Base-by-base conservation (phyloP, 2,113 vertebrate genomes). In the Sinocyclocheilus maitianheensis region DNA sequence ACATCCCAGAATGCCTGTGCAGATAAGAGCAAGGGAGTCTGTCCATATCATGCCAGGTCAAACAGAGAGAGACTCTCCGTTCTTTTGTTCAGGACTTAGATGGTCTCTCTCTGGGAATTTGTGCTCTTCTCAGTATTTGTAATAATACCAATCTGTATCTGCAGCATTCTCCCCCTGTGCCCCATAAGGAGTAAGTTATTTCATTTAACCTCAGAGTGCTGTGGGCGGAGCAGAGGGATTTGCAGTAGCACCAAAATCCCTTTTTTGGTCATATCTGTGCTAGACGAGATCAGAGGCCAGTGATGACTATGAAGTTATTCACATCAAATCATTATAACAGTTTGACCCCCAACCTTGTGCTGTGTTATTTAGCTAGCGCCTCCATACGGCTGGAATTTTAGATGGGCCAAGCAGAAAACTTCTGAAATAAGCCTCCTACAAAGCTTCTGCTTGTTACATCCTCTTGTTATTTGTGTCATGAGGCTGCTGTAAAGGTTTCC, bases 241-340 rank as follows among this genome's bases (percentile, higher is more conserved):
- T 76, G 24, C 55, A 82, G 84, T 87, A 84, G 88, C 86, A 7
- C 69, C 40, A 40, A 89, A 84, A 81, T 63, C 62, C 89, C 89
- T 89, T 90, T 86, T 90, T 86, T 90, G 89, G 89, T 87, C 88
- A 89, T 72, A 85, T 88, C 75, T 84, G 58, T 62, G 72, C 80
- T 37, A 86, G 83, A 65, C 5, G 16, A 24, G n/a, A 77, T 22
- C 51, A 63, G 13, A 22, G 67, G 75, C 84, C 84, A 74, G 81
- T n/a, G 77, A 85, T 74, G 77, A 40, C 72, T 46, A 65, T 63
- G 84, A 79, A 53, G 26, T 75, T 75, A 58, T 83, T 79, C 84
- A 79, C 63, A 46, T 76, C 40, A 14, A 58, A 69, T 48, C 65
- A 85, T 74, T 69, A 84, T 60, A 76, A 62, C 67, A 71, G 24